phyloP scores from a whole-genome alignment of 1,140 invertebrate species.

The Holcopasites calliopsidis region DNA sequence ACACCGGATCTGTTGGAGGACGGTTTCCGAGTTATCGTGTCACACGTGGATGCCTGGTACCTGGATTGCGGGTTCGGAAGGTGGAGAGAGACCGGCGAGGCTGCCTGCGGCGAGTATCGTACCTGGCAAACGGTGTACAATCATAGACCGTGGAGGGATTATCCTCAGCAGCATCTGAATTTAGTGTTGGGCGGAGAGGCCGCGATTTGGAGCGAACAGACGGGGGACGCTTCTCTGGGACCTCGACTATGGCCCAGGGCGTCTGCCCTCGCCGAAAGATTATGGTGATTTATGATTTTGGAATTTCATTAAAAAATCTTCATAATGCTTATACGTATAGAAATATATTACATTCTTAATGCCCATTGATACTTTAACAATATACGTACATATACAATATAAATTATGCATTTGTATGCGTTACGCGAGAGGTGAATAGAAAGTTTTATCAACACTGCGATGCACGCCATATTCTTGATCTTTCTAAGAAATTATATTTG shows the following conservation, averaged over 20 bases:
- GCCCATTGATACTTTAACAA: no score
- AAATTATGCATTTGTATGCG: no score
- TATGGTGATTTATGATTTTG: constrained; percentile 74
- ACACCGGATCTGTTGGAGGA: constrained; percentile 86
- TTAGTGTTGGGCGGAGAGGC: constrained; percentile 84
- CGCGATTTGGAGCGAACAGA: constrained; percentile 87
- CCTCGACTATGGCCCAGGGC: constrained; percentile 86
- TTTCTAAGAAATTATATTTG: no score
- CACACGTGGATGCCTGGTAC: constrained; percentile 92
- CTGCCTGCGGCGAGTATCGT: constrained; percentile 89
- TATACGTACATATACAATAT: no score
- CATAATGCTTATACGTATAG: no score
- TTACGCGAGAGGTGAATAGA: no score
- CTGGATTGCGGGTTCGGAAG: constrained; percentile 91
- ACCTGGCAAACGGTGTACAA: constrained; percentile 92
- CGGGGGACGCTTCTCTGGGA: constrained; percentile 82
- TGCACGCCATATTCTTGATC: no score
- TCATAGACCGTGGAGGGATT: constrained; percentile 86
- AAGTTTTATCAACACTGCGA: no score
- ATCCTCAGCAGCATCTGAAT: constrained; percentile 70
- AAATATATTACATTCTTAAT: no score
- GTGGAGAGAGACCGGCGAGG: constrained; percentile 86
- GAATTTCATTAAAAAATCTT: no score
- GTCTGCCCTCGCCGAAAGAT: constrained; percentile 83
- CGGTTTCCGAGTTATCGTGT: constrained; percentile 88